phyloP scores from a whole-genome alignment of 2,113 vertebrate species.

The Diadophis punctatus region DNA sequence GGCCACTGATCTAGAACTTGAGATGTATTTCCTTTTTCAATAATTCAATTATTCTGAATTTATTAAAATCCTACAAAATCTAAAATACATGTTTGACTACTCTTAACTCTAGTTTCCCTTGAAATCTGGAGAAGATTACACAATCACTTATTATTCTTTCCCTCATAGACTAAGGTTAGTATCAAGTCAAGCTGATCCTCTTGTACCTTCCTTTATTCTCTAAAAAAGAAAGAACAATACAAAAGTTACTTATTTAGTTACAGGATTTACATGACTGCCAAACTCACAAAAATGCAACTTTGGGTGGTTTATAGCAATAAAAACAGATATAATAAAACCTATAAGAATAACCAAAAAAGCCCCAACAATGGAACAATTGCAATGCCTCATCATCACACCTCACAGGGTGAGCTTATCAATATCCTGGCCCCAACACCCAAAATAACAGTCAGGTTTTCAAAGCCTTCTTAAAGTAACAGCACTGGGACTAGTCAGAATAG shows the following conservation, averaged over 20 bases:
- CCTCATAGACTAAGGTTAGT: not conserved
- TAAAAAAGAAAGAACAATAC: not conserved
- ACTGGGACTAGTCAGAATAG: not conserved
- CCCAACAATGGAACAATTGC: not conserved
- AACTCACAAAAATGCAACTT: not conserved
- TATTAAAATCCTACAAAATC: not conserved
- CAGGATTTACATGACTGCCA: not conserved
- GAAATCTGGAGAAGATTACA: not conserved
- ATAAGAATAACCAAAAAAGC: not conserved
- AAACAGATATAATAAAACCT: not conserved
- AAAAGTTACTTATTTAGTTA: not conserved
- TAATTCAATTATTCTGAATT: not conserved
- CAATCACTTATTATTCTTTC: not conserved
- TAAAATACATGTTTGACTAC: not conserved
- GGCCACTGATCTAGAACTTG: too few relatives aligned
- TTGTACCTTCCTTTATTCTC: not conserved
- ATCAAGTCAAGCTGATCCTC: not conserved
- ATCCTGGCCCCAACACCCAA: not conserved
- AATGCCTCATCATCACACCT: not conserved
- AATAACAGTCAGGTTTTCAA: not conserved
- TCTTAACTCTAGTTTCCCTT: not conserved
- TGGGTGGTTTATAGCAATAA: not conserved
- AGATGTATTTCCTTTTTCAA: not conserved
- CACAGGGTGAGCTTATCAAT: not conserved
- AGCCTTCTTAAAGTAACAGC: not conserved